Base-by-base conservation (phyloP, 1,140 invertebrate genomes). In the Philopotamus ludificatus region DNA sequence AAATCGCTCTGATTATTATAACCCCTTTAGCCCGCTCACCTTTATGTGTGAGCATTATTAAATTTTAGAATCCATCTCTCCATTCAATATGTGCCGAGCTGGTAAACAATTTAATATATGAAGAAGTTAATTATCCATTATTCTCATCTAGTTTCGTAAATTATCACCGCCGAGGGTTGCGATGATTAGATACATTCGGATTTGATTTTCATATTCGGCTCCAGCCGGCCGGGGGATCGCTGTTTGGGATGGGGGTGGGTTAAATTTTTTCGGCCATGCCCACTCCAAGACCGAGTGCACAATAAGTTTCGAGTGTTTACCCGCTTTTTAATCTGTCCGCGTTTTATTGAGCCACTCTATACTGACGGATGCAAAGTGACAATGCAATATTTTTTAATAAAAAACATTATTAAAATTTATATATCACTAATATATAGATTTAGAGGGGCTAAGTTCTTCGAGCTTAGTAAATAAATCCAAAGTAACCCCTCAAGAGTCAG, bases 261-360 rank as follows among this genome's bases (percentile, higher is more conserved):
- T 41, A 60, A 60, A n/a, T n/a, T n/a, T n/a, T 60, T 60, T 60
- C 41, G 57, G 57, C 57, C 42, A 60, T 22, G 57, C 10, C 41
- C 44, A 49, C 42, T 60, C n/a, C 3, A 41, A 12, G n/a, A 41
- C 53, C 41, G 34, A 39, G 28, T 47, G 44, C 57, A 60, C 57
- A 60, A 60, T 60, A 60, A 60, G 47, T 47, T 34, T 41, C 44
- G 28, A 67, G 67, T 68, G 67, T 68, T 68, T 68, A 50, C 67
- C 49, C 67, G 58, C 20, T 68, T 68, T 68, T 68, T 68, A 68
- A 68, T 68, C 67, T 68, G 67, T 65, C 62, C 50, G 58, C 62
- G 41, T 53, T 61, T 54, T 60, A 54, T 63, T 42, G 60, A 53
- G 21, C 41, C 42, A 61, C 59, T 47, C 25, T 61, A 12, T 26